Percentiles rank a stretch among this genome's conserved stretches.
These are phyloP conservation scores for Graphium colonna DNA, from an alignment of 2,888 invertebrate species.

Conservation along the genomic window DNA sequence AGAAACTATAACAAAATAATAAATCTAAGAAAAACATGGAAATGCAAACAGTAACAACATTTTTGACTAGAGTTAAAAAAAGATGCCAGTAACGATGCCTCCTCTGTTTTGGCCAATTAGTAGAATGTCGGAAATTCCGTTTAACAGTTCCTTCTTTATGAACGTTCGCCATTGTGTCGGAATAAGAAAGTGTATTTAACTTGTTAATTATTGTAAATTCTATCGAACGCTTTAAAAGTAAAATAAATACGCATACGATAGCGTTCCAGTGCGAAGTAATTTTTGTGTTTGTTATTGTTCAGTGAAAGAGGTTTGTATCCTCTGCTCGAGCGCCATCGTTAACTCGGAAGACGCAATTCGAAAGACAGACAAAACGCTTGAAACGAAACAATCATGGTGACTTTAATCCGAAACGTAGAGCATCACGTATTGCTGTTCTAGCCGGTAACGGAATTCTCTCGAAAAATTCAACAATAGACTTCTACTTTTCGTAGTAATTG, in stretches of 20 bases:
- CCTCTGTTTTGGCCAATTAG: constrained; percentile 15
- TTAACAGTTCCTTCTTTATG: constrained; percentile 1
- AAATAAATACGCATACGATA: no score
- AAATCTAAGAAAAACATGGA: no score
- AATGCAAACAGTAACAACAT: no score
- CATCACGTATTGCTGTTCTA: constrained; percentile 20
- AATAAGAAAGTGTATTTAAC: constrained; percentile 18
- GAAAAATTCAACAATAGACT: constrained; percentile 37
- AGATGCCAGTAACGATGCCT: not conserved
- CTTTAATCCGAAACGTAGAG: constrained; percentile 21
- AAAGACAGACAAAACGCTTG: constrained; percentile 20
- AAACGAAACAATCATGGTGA: constrained; percentile 21
- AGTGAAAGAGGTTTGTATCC: no score
- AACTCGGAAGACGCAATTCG: constrained; percentile 19
- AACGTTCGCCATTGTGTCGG: constrained; percentile 5
- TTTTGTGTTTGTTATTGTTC: constrained; percentile 9
- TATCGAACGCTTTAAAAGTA: constrained; percentile 8
- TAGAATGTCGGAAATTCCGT: not conserved
- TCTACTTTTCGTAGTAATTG: constrained; percentile 31
- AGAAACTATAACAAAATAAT: no score
- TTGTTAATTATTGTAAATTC: constrained; percentile 25
- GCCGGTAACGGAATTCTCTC: constrained; percentile 22
- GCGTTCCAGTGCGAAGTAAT: constrained; percentile 2
- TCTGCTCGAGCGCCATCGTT: constrained; percentile 21
- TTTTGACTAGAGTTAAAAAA: no score